Evolutionary conservation across 1,140 invertebrate species (phyloP).

Genomic region (Drosophila pseudoobscura): DNA sequence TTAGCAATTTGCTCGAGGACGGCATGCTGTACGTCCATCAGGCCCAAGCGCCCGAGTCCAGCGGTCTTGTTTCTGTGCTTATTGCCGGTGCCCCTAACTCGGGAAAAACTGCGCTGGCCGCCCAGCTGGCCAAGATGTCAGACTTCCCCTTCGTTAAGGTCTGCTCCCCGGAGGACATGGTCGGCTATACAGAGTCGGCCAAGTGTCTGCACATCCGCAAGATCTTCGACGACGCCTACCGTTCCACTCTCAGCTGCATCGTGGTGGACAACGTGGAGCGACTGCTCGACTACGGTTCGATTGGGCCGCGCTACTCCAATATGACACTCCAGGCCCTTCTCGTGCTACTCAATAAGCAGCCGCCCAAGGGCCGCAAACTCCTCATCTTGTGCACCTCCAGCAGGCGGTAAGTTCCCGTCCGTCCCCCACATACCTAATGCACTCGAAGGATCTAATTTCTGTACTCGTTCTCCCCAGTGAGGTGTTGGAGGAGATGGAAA

Average conservation of each 20-base stretch:
- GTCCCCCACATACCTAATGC: too few species aligned
- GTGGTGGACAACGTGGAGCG: slow-evolving; percentile 99
- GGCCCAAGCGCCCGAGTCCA: slow-evolving; percentile 90
- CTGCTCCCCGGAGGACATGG: slow-evolving; percentile 98
- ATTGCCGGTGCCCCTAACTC: slow-evolving; percentile 96
- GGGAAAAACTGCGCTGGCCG: slow-evolving; percentile 98
- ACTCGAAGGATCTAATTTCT: too few species aligned
- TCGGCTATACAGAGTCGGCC: slow-evolving; percentile 97
- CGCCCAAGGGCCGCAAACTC: slow-evolving; percentile 95
- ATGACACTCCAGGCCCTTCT: slow-evolving; percentile 97
- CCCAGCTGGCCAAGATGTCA: slow-evolving; percentile 96
- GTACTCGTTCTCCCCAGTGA: slow-evolving; percentile 85
- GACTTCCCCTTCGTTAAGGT: slow-evolving; percentile 99
- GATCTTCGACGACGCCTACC: slow-evolving; percentile 99
- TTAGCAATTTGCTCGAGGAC: slow-evolving; percentile 94
- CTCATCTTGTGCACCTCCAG: slow-evolving; percentile 96
- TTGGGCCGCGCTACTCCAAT: slow-evolving; percentile 99
- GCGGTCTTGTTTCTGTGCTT: slow-evolving; percentile 94
- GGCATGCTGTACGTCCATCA: slow-evolving; percentile 96
- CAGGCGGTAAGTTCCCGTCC: slow-evolving; percentile 86
- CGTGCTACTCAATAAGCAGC: slow-evolving; percentile 97
- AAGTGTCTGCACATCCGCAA: slow-evolving; percentile 98
- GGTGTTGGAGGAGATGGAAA: slow-evolving; percentile 97
- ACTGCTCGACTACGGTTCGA: slow-evolving; percentile 97
- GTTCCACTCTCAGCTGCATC: slow-evolving; percentile 97